A percentile compares a stretch with the other conserved stretches of the same genome.
Evolutionary conservation across 2,113 vertebrate species (phyloP).

Genomic region (Nipponia nippon): DNA sequence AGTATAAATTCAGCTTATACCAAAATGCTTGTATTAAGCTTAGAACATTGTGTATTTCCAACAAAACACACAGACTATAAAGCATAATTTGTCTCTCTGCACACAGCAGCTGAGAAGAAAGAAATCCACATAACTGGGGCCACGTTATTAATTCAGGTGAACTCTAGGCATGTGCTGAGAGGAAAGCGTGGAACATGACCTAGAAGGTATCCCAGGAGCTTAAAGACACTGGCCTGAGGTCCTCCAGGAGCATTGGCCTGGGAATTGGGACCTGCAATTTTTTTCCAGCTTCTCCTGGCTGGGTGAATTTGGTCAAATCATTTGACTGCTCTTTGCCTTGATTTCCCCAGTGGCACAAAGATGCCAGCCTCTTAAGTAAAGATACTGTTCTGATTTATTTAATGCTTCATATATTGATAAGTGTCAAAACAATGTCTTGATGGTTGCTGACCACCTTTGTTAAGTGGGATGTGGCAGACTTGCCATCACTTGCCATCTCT

Average conservation of each 20-base stretch:
- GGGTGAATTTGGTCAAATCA: not conserved
- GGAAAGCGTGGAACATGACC: not conserved
- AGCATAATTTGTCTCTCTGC: not conserved
- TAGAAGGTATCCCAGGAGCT: not conserved
- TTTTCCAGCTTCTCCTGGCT: not conserved
- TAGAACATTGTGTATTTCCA: not conserved
- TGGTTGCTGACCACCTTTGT: not conserved
- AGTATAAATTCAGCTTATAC: not conserved
- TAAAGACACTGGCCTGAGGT: not conserved
- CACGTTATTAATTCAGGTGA: not conserved
- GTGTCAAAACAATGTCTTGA: not conserved
- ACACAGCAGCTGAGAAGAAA: not conserved
- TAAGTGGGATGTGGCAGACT: not conserved
- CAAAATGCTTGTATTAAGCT: not conserved
- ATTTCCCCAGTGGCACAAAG: not conserved
- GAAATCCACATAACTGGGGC: accelerated
- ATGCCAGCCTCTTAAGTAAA: not conserved
- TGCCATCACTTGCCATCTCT: not conserved
- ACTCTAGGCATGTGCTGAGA: not conserved
- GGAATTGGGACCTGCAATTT: not conserved
- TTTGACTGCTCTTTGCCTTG: not conserved
- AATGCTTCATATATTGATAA: not conserved
- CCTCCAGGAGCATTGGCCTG: not conserved
- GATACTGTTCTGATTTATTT: not conserved
- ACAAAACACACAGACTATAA: not conserved